These are phyloP conservation scores for Acanthurus lineatus DNA, from an alignment of 2,797 vertebrate genomes.

Conservation along the genomic window DNA sequence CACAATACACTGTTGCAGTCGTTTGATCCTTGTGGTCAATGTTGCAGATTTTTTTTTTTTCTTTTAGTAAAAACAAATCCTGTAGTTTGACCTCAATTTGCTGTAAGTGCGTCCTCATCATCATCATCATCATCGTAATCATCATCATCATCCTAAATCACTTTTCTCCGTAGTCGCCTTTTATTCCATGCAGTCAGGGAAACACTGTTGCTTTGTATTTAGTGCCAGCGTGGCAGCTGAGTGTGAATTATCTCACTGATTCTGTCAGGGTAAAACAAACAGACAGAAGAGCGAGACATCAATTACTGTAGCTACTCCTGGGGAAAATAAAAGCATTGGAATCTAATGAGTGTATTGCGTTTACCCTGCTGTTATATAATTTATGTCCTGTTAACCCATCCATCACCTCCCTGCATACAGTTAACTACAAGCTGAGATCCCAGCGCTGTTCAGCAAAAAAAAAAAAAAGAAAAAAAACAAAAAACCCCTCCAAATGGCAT, in stretches of 20 bases:
- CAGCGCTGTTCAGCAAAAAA: constrained; percentile 25
- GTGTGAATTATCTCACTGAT: constrained; percentile 75
- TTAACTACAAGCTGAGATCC: constrained; percentile 60
- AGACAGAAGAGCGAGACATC: constrained; percentile 79
- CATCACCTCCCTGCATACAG: constrained; percentile 67
- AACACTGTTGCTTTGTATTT: constrained; percentile 70
- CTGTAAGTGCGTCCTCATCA: not conserved
- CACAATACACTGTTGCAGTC: not conserved
- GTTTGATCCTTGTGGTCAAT: constrained; percentile 6
- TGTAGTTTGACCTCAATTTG: constrained; percentile 42
- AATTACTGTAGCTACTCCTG: constrained; percentile 81
- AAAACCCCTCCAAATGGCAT: constrained; percentile 27
- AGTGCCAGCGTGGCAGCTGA: constrained; percentile 72
- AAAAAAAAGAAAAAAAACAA: not conserved
- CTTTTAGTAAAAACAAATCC: not conserved
- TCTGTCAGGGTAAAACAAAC: constrained; percentile 77
- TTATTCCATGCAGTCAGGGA: constrained; percentile 50
- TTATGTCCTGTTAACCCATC: constrained; percentile 82
- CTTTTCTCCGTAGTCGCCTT: constrained; percentile 40
- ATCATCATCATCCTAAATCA: constrained; percentile 33
- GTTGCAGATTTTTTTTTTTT: constrained; percentile 19
- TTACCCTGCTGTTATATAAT: constrained; percentile 82
- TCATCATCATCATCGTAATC: too few species aligned
- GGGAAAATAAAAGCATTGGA: constrained; percentile 80
- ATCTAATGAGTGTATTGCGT: constrained; percentile 81